A percentile compares a stretch with the other conserved stretches of the same genome.
These are phyloP conservation scores for Venusia cambrica DNA, from an alignment of 2,888 invertebrate species.

Conservation along the genomic window DNA sequence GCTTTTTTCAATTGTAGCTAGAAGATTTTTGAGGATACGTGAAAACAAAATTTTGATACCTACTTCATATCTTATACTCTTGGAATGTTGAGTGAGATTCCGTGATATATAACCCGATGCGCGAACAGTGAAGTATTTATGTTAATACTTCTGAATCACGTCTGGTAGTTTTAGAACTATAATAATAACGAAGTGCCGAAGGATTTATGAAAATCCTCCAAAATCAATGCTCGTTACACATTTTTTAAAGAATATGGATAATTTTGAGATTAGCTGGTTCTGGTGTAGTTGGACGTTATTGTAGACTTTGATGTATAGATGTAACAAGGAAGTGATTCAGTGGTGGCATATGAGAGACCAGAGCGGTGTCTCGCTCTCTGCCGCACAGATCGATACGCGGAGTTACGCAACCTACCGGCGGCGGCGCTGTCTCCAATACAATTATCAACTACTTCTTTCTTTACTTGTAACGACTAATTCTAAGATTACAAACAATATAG, in stretches of 20 bases:
- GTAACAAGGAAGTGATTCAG: slow-evolving; percentile 40
- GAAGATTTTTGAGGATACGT: neutral
- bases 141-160: slow-evolving; percentile 7
- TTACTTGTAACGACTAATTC: slow-evolving; percentile 7
- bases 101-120: slow-evolving; percentile 3
- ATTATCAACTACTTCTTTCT: slow-evolving; percentile 38
- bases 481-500: slow-evolving; percentile 5
- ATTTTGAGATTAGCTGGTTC: neutral
- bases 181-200: slow-evolving; percentile 9
- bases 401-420: slow-evolving; percentile 76
- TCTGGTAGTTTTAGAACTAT: slow-evolving; percentile 14
- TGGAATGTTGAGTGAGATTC: too few relatives aligned
- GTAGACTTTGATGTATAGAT: slow-evolving; percentile 24
- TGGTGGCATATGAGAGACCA: slow-evolving; percentile 49
- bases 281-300: too few relatives aligned
- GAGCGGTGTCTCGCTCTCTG: slow-evolving; percentile 56
- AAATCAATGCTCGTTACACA: too few relatives aligned
- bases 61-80: too few relatives aligned
- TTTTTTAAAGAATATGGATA: too few relatives aligned
- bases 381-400: slow-evolving; percentile 72
- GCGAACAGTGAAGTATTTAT: slow-evolving; percentile 10
- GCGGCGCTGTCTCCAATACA: slow-evolving; percentile 55
- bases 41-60: too few relatives aligned
- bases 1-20: neutral
- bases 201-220: slow-evolving; percentile 10